These are phyloP conservation scores for Platyrinchus mystaceus DNA, from an alignment of 2,797 vertebrate species.

Conservation along the genomic window DNA sequence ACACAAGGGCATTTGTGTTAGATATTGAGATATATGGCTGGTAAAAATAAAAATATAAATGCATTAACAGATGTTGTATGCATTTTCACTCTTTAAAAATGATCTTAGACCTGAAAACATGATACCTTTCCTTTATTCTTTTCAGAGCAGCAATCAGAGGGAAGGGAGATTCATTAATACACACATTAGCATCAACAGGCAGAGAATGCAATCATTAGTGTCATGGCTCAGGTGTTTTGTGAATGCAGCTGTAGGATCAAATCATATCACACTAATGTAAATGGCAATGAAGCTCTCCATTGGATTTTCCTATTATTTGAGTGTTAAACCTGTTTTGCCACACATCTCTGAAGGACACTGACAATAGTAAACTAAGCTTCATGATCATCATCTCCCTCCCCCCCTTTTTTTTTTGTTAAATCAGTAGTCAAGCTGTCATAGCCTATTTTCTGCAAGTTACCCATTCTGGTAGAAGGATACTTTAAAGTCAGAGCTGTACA, in stretches of 20 bases:
- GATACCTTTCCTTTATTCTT: background rate
- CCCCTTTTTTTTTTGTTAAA: background rate
- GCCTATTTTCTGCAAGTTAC: slow-evolving; percentile 5
- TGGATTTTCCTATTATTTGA: background rate
- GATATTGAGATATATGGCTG: background rate
- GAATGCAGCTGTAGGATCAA: slow-evolving; percentile 36
- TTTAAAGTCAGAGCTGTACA: background rate
- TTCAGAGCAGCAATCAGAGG: background rate
- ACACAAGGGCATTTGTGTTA: background rate
- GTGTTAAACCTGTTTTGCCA: slow-evolving; percentile 22
- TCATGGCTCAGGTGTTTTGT: slow-evolving; percentile 43
- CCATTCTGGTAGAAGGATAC: background rate
- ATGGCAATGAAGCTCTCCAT: background rate
- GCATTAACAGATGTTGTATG: background rate
- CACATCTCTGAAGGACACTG: background rate
- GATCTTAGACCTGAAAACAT: background rate
- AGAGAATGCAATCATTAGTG: slow-evolving; percentile 33
- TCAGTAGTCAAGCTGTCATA: background rate
- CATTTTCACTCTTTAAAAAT: background rate
- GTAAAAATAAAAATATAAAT: background rate
- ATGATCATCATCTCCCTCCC: background rate
- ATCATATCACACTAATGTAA: slow-evolving; percentile 25
- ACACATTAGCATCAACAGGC: slow-evolving; percentile 9
- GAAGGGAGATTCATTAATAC: slow-evolving; percentile 9
- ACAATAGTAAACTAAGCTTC: background rate